These are phyloP conservation scores for Cervus canadensis DNA, from an alignment of 2,113 vertebrate genomes.

Conservation along the genomic window DNA sequence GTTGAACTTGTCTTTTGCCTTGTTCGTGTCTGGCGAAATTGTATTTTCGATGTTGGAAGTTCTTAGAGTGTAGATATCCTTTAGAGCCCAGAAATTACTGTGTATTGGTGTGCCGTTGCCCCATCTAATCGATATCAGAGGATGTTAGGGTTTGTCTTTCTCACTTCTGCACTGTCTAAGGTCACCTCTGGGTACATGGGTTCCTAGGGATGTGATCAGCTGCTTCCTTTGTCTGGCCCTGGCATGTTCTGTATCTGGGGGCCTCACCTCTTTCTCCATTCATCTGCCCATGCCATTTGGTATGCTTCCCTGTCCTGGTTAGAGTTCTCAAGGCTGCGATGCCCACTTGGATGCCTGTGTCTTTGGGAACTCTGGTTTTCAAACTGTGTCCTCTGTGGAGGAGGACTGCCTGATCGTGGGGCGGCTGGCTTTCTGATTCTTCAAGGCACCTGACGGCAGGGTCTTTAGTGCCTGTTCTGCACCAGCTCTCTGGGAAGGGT, in stretches of 20 bases:
- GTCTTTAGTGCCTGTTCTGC: neutral
- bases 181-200: neutral
- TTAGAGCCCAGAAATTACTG: neutral
- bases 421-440: neutral
- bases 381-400: neutral
- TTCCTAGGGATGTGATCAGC: neutral
- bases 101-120: neutral
- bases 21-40: accelerated
- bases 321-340: neutral
- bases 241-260: accelerated
- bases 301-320: neutral
- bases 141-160: neutral
- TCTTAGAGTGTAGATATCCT: neutral
- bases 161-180: neutral
- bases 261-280: neutral
- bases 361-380: neutral
- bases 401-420: neutral
- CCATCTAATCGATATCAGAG: neutral
- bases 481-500: neutral
- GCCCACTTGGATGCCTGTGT: accelerated
- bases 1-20: neutral
- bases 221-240: neutral
- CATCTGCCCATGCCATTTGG: neutral
- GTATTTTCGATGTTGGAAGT: neutral
- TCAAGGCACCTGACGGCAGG: neutral